Percentiles rank a stretch among this genome's conserved stretches.
Conservation (phyloP, 2,113 vertebrate genomes). For the Malurus alboscapulatus region DNA sequence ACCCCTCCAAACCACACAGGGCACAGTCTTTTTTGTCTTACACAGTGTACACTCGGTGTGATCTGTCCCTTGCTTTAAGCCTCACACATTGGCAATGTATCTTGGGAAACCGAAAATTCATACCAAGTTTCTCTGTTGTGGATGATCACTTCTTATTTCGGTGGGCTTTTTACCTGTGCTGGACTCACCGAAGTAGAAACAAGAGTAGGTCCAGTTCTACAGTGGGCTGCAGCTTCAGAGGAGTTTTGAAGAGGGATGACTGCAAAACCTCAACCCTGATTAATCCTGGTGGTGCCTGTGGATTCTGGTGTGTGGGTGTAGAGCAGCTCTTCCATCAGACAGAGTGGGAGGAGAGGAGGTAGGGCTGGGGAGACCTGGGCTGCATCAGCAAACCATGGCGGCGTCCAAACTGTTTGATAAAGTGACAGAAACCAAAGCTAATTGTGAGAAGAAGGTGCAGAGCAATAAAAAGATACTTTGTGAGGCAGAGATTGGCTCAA, state of each 20-base stretch:
- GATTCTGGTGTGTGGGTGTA: not conserved
- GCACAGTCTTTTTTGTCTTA: not conserved
- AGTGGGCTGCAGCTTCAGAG: not conserved
- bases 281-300: not conserved
- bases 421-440: not conserved
- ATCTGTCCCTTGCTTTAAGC: rapidly evolving
- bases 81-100: not conserved
- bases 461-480: not conserved
- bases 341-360: not conserved
- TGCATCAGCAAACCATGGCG: not conserved
- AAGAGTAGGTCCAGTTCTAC: not conserved
- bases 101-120: not conserved
- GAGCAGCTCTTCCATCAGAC: not conserved
- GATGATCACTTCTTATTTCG: not conserved
- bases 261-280: not conserved
- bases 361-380: not conserved
- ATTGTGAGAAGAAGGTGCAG: not conserved
- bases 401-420: not conserved
- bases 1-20: not conserved
- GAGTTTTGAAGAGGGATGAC: not conserved
- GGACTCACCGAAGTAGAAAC: not conserved
- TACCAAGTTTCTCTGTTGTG: not conserved
- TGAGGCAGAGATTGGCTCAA: not conserved
- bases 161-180: rapidly evolving
- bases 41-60: not conserved